Conservation (phyloP, 2,888 invertebrate species). For the Erynnis tages region DNA sequence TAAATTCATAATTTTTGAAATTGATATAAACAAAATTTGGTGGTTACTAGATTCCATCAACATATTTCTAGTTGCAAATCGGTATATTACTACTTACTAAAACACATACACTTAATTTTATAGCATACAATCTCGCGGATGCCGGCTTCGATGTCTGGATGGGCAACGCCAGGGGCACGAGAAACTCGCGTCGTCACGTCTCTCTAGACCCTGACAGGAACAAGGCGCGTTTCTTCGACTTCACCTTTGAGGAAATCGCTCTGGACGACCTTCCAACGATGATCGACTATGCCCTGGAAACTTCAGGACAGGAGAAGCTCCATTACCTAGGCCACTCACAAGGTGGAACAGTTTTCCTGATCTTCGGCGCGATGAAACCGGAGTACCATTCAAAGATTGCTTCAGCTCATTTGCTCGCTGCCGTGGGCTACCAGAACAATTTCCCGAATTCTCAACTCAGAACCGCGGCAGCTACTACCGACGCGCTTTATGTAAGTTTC, state of each 20-base stretch:
- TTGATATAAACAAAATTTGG: no score
- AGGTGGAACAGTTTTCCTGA: constrained; percentile 61
- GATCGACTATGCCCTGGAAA: constrained; percentile 55
- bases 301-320: constrained; percentile 47
- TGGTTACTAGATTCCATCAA: no score
- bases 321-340: constrained; percentile 72
- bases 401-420: constrained; percentile 60
- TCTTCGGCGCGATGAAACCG: constrained; percentile 50
- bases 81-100: no score
- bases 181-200: constrained; percentile 83
- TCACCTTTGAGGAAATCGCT: constrained; percentile 65
- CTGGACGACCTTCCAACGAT: constrained; percentile 56
- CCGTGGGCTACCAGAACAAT: constrained; percentile 53
- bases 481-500: constrained; percentile 54
- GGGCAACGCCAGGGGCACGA: constrained; percentile 90
- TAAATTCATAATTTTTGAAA: no score
- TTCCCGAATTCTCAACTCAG: constrained; percentile 46
- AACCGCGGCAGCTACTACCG: constrained; percentile 37
- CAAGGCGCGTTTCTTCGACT: constrained; percentile 57
- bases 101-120: background rate
- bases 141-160: constrained; percentile 89
- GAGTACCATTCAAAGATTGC: constrained; percentile 58
- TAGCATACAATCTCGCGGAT: constrained; percentile 85
- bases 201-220: constrained; percentile 50
- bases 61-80: no score